Percentiles rank a stretch among this genome's conserved stretches.
Evolutionary conservation across 2,888 invertebrate genomes (phyloP).

Genomic region (Tipula vernalis): DNA sequence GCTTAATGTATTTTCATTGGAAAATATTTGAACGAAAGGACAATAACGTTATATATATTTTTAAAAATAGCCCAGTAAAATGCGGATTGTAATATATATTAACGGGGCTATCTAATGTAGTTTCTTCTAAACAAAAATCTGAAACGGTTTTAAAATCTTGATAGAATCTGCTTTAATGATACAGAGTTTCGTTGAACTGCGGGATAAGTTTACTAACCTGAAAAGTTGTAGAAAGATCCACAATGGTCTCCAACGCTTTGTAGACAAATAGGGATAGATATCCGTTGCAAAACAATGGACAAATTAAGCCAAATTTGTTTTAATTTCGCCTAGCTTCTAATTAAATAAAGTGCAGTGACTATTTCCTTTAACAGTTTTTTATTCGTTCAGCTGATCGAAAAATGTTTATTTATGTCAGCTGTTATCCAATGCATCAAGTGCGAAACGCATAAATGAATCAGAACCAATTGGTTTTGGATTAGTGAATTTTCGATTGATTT

Average conservation of each 20-base stretch:
- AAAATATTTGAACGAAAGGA: too few species aligned
- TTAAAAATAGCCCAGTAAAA: too few species aligned
- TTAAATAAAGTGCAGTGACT: not conserved
- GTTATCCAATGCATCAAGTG: not conserved
- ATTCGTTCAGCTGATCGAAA: not conserved
- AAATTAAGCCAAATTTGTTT: not conserved
- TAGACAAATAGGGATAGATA: not conserved
- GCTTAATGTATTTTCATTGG: too few species aligned
- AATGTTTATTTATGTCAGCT: not conserved
- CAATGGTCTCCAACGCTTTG: not conserved
- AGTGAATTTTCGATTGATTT: not conserved
- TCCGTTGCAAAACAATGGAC: not conserved
- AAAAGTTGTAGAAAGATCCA: not conserved
- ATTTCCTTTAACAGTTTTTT: not conserved
- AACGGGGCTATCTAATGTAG: too few species aligned
- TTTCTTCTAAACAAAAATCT: too few species aligned
- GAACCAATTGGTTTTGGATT: too few species aligned
- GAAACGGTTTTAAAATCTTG: too few species aligned
- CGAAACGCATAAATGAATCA: not conserved
- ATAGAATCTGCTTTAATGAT: too few species aligned
- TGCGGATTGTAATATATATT: too few species aligned
- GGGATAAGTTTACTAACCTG: not conserved
- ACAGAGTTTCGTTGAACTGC: too few species aligned
- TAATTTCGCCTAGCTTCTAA: not conserved
- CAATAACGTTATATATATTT: too few species aligned